Evolutionary conservation across 2,888 invertebrate genomes (phyloP).

Genomic region (Phyto melanocephala): DNA sequence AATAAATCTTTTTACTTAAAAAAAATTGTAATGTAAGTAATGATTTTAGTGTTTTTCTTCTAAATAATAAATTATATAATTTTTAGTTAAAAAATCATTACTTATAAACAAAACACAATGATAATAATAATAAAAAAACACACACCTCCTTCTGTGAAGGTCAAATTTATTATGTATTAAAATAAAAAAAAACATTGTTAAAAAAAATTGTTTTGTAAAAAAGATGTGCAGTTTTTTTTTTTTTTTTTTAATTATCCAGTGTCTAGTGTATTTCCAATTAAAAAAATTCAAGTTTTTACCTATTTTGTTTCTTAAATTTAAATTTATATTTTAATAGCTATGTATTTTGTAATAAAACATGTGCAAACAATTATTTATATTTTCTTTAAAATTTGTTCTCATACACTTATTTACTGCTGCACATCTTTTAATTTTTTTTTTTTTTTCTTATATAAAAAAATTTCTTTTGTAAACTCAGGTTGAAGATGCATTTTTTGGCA

Average conservation of each 20-base stretch:
- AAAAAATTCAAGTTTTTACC: neutral
- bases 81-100: slow-evolving; percentile 18
- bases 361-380: slow-evolving; percentile 18
- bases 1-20: neutral
- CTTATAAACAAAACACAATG: slow-evolving; percentile 21
- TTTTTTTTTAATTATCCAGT: too few species aligned
- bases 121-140: neutral
- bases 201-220: slow-evolving; percentile 54
- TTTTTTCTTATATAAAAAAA: slow-evolving; percentile 16
- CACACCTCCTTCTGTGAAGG: slow-evolving; percentile 66
- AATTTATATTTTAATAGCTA: slow-evolving; percentile 20
- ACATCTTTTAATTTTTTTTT: slow-evolving; percentile 62
- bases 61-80: neutral
- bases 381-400: slow-evolving; percentile 7
- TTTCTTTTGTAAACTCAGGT: slow-evolving; percentile 38
- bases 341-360: neutral
- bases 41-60: neutral
- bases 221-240: slow-evolving; percentile 67
- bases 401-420: slow-evolving; percentile 58
- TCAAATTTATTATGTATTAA: slow-evolving; percentile 33
- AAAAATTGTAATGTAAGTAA: slow-evolving; percentile 42
- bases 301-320: neutral
- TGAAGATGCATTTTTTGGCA: neutral
- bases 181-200: slow-evolving; percentile 9
- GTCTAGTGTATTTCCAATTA: slow-evolving; percentile 6